Evolutionary conservation across 2,797 vertebrate species (phyloP).

Genomic region (Acridotheres tristis): DNA sequence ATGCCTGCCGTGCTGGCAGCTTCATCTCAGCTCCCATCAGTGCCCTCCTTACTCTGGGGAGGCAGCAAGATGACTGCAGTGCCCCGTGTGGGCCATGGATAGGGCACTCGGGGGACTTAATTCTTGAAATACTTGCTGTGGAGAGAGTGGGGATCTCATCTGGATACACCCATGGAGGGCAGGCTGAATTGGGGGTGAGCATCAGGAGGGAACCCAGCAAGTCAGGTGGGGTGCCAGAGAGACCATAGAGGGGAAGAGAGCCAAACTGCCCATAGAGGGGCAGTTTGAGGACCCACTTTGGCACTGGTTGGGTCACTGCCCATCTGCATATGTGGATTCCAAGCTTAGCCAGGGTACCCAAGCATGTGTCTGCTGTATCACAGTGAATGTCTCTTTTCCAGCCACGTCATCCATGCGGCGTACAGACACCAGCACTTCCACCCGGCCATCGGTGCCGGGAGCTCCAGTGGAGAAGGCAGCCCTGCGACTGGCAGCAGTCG

Average conservation of each 20-base stretch:
- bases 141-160: not conserved
- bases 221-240: not conserved
- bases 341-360: not conserved
- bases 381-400: not conserved
- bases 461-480: slow-evolving; percentile 78
- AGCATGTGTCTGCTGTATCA: fast-evolving
- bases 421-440: slow-evolving; percentile 85
- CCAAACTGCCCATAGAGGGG: not conserved
- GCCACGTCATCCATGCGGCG: slow-evolving; percentile 83
- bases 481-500: slow-evolving; percentile 74
- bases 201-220: not conserved
- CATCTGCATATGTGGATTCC: fast-evolving
- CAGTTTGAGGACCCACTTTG: not conserved
- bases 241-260: not conserved
- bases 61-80: not conserved
- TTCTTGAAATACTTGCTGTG: not conserved
- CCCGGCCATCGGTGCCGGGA: slow-evolving; percentile 73
- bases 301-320: not conserved
- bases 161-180: not conserved
- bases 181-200: fast-evolving
- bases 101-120: not conserved
- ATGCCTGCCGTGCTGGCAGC: not conserved
- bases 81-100: fast-evolving
- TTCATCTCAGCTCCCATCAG: not conserved
- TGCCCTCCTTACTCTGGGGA: no score